phyloP scores from a whole-genome alignment of 2,113 vertebrate genomes.

The Sarotherodon lohbergeri region DNA sequence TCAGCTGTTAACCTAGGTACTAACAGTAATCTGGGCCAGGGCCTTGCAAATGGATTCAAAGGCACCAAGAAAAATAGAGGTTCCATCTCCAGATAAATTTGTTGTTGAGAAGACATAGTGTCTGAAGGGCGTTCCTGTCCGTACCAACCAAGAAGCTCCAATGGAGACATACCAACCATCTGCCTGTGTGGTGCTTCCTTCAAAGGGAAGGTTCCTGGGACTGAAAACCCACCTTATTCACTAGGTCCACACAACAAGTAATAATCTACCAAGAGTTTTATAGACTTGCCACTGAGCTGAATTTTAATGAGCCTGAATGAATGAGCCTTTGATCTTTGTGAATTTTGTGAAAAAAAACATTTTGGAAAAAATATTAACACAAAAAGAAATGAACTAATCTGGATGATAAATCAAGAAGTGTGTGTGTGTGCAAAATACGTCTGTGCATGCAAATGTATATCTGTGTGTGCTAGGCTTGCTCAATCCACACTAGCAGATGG shows the following conservation, averaged over 20 bases:
- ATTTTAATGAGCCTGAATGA: not conserved
- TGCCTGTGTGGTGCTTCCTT: not conserved
- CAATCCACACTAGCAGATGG: constrained; percentile 63
- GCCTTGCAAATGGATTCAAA: not conserved
- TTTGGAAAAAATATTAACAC: not conserved
- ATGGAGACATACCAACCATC: not conserved
- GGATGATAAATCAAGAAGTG: not conserved
- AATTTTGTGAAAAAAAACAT: not conserved
- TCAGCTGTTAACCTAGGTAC: no score
- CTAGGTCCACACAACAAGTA: not conserved
- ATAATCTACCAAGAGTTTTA: not conserved
- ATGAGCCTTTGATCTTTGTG: not conserved
- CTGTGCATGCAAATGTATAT: not conserved
- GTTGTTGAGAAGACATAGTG: not conserved
- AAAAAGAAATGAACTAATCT: not conserved
- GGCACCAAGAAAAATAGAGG: not conserved
- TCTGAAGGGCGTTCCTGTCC: not conserved
- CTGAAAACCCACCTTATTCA: not conserved
- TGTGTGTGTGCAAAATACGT: not conserved
- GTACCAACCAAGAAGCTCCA: not conserved
- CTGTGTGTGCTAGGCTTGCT: constrained; percentile 23
- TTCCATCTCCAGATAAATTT: not conserved
- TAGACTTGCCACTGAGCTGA: not conserved
- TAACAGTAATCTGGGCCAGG: no score
- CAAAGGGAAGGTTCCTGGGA: not conserved